These are phyloP conservation scores for Poecile montanus DNA, from an alignment of 2,797 vertebrate genomes.

Conservation along the genomic window DNA sequence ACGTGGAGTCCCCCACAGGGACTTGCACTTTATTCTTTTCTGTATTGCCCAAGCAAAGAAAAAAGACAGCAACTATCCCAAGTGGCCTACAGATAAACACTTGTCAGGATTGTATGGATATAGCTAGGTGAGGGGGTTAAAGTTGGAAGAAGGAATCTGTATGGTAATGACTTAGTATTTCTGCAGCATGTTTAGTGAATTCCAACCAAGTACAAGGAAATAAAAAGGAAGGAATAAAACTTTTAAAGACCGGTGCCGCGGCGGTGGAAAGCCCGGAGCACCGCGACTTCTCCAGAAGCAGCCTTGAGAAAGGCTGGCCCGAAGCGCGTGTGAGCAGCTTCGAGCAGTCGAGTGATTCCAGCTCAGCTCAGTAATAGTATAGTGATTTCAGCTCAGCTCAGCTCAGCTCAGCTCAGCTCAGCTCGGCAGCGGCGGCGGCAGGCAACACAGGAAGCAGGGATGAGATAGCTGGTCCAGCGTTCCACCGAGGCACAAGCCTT, in stretches of 20 bases:
- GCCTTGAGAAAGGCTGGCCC: no score
- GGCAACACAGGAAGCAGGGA: no score
- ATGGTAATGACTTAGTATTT: background rate
- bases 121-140: background rate
- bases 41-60: background rate
- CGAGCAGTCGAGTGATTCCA: no score
- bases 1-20: fast-evolving
- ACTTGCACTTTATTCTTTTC: background rate
- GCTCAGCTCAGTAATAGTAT: no score
- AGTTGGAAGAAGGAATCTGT: background rate
- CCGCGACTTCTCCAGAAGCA: no score
- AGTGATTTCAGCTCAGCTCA: no score
- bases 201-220: background rate
- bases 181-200: background rate
- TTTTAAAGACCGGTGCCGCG: background rate
- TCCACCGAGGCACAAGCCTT: no score
- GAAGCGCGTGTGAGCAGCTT: no score
- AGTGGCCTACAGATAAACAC: background rate
- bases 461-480: no score
- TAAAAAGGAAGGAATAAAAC: background rate
- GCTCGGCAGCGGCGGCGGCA: no score
- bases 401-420: no score
- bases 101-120: background rate
- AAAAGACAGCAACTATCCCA: background rate
- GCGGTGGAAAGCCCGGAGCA: no score